Evolutionary conservation across 2,113 vertebrate species (phyloP).

Genomic region (Myotis yumanensis): DNA sequence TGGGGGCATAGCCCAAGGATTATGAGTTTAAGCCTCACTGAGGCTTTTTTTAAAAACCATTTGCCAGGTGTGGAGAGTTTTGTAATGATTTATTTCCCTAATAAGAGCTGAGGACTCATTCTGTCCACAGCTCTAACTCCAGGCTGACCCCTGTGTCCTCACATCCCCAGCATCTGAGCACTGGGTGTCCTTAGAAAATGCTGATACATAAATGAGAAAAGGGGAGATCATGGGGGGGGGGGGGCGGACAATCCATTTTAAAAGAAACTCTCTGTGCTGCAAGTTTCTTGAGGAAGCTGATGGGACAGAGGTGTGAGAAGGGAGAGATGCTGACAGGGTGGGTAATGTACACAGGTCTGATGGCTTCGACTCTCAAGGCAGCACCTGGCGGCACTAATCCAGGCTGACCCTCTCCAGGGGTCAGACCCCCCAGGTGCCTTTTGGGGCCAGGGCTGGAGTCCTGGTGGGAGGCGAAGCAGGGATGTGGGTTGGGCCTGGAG

Average conservation of each 20-base stretch:
- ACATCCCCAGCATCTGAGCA: not conserved
- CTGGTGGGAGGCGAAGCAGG: constrained; percentile 63
- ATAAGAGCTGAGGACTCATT: not conserved
- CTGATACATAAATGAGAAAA: accelerated
- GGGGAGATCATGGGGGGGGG: not conserved
- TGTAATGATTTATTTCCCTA: not conserved
- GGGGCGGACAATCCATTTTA: not conserved
- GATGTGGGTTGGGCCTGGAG: not conserved
- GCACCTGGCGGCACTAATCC: not conserved
- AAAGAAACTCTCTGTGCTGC: not conserved
- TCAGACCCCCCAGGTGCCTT: not conserved
- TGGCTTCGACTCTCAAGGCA: not conserved
- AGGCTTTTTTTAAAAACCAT: not conserved
- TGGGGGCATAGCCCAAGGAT: not conserved
- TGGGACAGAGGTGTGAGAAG: not conserved
- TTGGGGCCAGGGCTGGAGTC: constrained; percentile 21
- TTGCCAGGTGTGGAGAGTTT: not conserved
- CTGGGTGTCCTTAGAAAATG: not conserved
- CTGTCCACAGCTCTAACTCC: not conserved
- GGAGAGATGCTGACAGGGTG: not conserved
- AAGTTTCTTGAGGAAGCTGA: not conserved
- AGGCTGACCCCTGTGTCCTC: not conserved
- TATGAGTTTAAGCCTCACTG: not conserved
- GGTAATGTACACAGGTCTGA: not conserved
- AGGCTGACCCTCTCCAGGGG: not conserved